Percentiles rank a stretch among this genome's conserved stretches.
Evolutionary conservation across 2,888 invertebrate species (phyloP).

Genomic region (Abscondita cerata): DNA sequence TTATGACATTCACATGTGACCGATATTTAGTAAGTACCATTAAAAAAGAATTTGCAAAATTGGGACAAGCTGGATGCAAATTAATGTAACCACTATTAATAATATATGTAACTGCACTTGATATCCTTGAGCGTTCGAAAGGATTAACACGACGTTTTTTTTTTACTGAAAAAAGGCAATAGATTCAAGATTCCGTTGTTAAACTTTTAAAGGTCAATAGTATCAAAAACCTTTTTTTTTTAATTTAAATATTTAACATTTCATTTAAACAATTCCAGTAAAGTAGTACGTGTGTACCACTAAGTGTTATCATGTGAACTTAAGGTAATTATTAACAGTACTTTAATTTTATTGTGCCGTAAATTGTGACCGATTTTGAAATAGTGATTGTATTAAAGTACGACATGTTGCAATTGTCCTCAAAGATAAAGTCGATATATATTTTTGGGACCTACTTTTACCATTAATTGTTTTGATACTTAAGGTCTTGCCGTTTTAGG

Average conservation of each 20-base stretch:
- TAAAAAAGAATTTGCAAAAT: not conserved
- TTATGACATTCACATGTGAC: conserved; percentile 3
- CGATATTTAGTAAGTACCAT: not conserved
- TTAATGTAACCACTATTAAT: not conserved
- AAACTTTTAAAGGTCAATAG: too few relatives aligned
- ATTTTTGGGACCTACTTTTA: conserved; percentile 10
- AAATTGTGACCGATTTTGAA: conserved; percentile 27
- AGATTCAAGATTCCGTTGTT: too few relatives aligned
- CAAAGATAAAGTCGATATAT: conserved; percentile 7
- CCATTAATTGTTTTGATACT: conserved; percentile 1
- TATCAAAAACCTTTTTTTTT: too few relatives aligned
- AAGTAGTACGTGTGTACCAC: too few relatives aligned
- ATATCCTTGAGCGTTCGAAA: conserved; percentile 1
- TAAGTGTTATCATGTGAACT: conserved; percentile 9
- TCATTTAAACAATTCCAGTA: too few relatives aligned
- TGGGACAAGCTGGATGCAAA: not conserved
- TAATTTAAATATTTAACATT: too few relatives aligned
- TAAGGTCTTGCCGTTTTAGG: conserved; percentile 2
- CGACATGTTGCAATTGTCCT: conserved; percentile 18
- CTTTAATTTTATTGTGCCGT: conserved; percentile 13
- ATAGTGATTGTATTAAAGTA: conserved; percentile 25
- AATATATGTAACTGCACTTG: not conserved
- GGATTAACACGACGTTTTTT: not conserved
- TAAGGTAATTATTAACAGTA: conserved; percentile 14
- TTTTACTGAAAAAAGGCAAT: too few relatives aligned